These are phyloP conservation scores for Scaptomyza pallida DNA, from an alignment of 1,140 invertebrate species.

Conservation along the genomic window DNA sequence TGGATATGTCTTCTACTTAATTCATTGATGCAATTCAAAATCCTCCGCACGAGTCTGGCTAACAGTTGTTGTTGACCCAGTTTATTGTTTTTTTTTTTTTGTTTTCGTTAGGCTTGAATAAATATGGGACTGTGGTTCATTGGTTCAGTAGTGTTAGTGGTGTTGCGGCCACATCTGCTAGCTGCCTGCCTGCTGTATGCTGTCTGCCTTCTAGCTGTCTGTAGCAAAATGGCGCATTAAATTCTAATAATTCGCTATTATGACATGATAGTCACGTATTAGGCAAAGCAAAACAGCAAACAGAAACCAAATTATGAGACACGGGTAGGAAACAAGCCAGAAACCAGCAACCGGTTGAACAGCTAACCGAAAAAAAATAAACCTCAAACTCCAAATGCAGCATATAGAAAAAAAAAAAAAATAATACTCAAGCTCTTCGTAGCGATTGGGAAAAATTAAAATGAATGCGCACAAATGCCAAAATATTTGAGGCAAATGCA, in stretches of 20 bases:
- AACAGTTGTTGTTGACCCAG: conserved; percentile 42
- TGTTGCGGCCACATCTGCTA: conserved; percentile 15
- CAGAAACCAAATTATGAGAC: conserved; percentile 75
- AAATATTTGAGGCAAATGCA: conserved; percentile 66
- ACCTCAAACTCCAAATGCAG: conserved; percentile 8
- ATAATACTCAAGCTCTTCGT: not conserved
- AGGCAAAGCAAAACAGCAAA: conserved; percentile 62
- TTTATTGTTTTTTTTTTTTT: conserved; percentile 25
- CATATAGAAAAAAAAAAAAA: conserved; percentile 11
- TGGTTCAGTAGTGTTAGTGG: conserved; percentile 13
- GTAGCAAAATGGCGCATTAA: conserved; percentile 57
- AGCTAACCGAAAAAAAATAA: conserved; percentile 45
- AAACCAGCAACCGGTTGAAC: conserved; percentile 48
- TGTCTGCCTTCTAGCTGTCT: conserved; percentile 6
- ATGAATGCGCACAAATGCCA: conserved; percentile 79
- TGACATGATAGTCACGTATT: conserved; percentile 82
- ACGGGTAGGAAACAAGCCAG: conserved; percentile 7
- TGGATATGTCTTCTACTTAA: not conserved
- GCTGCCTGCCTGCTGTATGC: conserved; percentile 3
- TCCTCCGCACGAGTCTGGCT: conserved; percentile 16
- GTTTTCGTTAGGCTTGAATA: conserved; percentile 50
- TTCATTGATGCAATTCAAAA: conserved; percentile 1
- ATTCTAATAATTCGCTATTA: conserved; percentile 82
- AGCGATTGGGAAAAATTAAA: conserved; percentile 50
- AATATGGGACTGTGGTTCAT: conserved; percentile 48